A percentile compares a stretch with the other conserved stretches of the same genome.
Evolutionary conservation across 35 echinoderm and acorn worm species (phyloP).

Genomic region (Stichopus chloronotus): DNA sequence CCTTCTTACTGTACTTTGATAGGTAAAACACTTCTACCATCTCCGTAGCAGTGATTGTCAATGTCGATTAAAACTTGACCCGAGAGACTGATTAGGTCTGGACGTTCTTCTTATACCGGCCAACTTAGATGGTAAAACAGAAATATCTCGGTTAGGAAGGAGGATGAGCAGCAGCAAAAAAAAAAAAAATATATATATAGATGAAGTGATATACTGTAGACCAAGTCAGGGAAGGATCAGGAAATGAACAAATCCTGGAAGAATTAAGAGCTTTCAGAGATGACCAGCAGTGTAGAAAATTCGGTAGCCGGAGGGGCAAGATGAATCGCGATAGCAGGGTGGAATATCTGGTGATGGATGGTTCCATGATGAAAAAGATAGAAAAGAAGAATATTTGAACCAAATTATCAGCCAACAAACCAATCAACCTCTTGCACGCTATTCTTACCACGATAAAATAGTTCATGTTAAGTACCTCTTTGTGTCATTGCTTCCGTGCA

Average conservation of each 20-base stretch:
- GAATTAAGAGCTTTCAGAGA: constrained; percentile 19
- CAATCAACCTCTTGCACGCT: neutral
- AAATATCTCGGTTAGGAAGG: neutral
- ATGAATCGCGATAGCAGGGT: neutral
- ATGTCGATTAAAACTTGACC: neutral
- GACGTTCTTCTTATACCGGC: neutral
- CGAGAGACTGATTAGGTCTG: neutral
- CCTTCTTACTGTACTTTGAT: too few relatives aligned
- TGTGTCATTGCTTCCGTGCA: neutral
- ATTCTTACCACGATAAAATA: neutral
- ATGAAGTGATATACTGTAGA: too few relatives aligned
- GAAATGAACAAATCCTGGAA: constrained; percentile 7
- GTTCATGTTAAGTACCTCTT: neutral
- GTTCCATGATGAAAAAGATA: neutral
- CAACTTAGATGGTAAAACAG: neutral
- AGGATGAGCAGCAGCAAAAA: neutral
- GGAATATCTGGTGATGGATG: neutral
- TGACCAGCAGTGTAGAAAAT: constrained; percentile 8
- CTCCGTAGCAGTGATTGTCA: neutral
- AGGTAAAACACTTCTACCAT: neutral
- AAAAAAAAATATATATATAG: neutral
- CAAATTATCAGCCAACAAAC: neutral
- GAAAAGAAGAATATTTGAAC: neutral
- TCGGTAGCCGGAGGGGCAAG: neutral
- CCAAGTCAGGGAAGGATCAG: neutral